These are phyloP conservation scores for Keiferia lycopersicella DNA, from an alignment of 2,888 invertebrate genomes.

Conservation along the genomic window DNA sequence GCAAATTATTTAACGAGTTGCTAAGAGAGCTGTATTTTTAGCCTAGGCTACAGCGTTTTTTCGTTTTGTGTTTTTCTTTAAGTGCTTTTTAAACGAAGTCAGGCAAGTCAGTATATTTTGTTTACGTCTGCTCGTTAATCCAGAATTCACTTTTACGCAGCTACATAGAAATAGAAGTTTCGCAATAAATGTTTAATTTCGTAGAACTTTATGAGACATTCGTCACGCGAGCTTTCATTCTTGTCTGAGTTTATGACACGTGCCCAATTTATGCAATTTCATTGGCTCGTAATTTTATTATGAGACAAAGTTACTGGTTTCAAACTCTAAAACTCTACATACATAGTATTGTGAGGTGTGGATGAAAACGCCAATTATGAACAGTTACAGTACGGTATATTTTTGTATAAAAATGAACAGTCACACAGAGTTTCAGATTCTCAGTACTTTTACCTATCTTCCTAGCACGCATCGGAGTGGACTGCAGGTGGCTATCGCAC, in stretches of 20 bases:
- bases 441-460: no score
- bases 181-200: slow-evolving; percentile 54
- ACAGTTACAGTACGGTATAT: no score
- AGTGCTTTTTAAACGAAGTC: slow-evolving; percentile 1
- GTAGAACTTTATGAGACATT: slow-evolving; percentile 46
- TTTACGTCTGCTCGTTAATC: slow-evolving; percentile 12
- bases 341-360: no score
- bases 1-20: not conserved
- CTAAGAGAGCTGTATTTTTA: not conserved
- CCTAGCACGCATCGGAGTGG: no score
- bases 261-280: not conserved
- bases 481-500: no score
- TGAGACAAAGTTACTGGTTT: not conserved
- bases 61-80: not conserved
- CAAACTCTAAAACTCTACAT: not conserved
- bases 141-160: not conserved
- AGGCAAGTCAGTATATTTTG: not conserved
- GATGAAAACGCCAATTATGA: no score
- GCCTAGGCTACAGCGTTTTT: not conserved
- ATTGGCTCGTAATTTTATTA: slow-evolving; percentile 5
- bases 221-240: slow-evolving; percentile 42
- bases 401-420: no score
- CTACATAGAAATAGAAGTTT: slow-evolving; percentile 39
- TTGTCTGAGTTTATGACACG: slow-evolving; percentile 18
- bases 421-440: no score